Conservation (phyloP, 2,797 vertebrate genomes). For the Anas georgica region DNA sequence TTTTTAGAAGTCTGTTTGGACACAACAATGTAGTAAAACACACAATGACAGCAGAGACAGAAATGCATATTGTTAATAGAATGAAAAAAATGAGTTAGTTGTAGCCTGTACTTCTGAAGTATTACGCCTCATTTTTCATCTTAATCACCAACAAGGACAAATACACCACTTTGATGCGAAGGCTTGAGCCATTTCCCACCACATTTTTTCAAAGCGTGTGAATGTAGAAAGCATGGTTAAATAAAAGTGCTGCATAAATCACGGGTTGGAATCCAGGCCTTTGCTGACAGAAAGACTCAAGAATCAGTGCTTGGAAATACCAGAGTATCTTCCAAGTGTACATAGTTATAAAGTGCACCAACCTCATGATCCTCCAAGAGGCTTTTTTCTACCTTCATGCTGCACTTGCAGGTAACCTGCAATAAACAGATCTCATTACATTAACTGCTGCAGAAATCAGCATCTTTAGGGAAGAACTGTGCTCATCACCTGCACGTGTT, state of each 20-base stretch:
- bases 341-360: neutral
- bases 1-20: conserved; percentile 28
- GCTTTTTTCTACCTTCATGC: conserved; percentile 88
- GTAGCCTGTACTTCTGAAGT: neutral
- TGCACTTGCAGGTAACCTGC: conserved; percentile 93
- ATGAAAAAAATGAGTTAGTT: neutral
- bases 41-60: neutral
- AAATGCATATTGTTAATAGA: neutral
- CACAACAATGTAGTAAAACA: neutral
- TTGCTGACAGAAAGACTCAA: neutral
- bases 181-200: neutral
- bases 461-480: neutral
- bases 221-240: neutral
- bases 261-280: neutral
- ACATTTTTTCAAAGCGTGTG: neutral
- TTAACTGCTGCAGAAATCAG: neutral
- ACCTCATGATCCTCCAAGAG: conserved; percentile 89
- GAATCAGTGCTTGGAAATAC: neutral
- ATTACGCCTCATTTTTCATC: neutral
- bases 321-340: neutral
- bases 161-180: fast-evolving
- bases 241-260: neutral
- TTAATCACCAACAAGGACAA: neutral
- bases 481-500: conserved; percentile 86
- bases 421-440: conserved; percentile 25